Evolutionary conservation across 2,888 invertebrate species (phyloP).

Genomic region (Vanessa cardui): DNA sequence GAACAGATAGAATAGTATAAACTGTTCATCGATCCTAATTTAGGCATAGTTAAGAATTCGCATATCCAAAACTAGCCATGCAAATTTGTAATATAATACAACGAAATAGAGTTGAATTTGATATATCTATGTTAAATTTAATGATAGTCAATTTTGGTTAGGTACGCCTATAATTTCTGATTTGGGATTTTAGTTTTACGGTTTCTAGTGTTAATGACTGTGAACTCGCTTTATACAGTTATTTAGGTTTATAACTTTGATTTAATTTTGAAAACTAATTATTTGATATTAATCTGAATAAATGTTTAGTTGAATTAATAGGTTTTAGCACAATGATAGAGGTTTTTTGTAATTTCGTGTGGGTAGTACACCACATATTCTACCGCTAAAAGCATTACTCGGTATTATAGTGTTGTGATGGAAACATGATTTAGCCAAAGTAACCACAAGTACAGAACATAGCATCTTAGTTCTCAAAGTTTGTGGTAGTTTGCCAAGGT

Average conservation of each 20-base stretch:
- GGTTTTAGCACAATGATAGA: not conserved
- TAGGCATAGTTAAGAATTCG: slow-evolving; percentile 10
- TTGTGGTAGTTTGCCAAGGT: too few relatives aligned
- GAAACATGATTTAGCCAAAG: too few relatives aligned
- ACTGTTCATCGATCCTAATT: slow-evolving; percentile 6
- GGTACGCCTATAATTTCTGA: slow-evolving; percentile 9
- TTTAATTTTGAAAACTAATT: slow-evolving; percentile 5
- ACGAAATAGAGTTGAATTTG: not conserved
- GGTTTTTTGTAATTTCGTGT: too few relatives aligned
- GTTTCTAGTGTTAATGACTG: slow-evolving; percentile 2
- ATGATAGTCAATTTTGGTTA: slow-evolving; percentile 6
- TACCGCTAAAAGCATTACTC: too few relatives aligned
- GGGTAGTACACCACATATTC: too few relatives aligned
- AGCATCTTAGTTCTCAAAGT: too few relatives aligned
- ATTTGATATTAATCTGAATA: not conserved
- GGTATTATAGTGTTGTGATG: too few relatives aligned
- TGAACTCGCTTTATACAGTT: not conserved
- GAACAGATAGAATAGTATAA: not conserved
- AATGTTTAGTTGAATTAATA: not conserved
- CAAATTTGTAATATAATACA: not conserved
- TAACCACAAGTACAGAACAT: too few relatives aligned
- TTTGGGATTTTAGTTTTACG: slow-evolving; percentile 7
- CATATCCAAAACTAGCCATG: not conserved
- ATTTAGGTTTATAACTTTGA: slow-evolving; percentile 2
- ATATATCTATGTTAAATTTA: not conserved